Conservation (phyloP, 1,140 invertebrate species). For the Ladona fulva region DNA sequence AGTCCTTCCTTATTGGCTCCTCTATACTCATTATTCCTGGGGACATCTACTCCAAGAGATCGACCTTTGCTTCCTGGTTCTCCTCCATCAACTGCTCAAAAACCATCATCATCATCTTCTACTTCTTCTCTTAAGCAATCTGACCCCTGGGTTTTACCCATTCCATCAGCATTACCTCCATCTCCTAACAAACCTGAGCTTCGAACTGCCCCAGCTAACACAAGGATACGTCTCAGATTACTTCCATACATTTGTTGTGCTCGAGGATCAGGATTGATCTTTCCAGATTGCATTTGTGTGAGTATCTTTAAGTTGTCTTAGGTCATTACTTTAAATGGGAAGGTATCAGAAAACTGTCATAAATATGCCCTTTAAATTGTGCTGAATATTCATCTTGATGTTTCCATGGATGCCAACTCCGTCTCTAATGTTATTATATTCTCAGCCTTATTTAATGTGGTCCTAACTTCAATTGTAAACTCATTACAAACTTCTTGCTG, state of each 20-base stretch:
- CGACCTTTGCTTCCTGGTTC: background rate
- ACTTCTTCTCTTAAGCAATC: background rate
- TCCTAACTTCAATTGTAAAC: no score
- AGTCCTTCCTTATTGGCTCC: slow-evolving; percentile 55
- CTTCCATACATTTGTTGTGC: slow-evolving; percentile 74
- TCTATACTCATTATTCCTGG: slow-evolving; percentile 69
- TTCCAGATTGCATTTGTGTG: slow-evolving; percentile 72
- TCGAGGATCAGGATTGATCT: slow-evolving; percentile 63
- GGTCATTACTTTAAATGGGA: no score
- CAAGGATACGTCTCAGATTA: slow-evolving; percentile 72
- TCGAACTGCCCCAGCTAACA: slow-evolving; percentile 62
- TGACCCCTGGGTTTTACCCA: background rate
- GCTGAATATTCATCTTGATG: no score
- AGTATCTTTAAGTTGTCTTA: no score
- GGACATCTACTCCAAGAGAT: slow-evolving; percentile 37
- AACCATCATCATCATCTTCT: slow-evolving; percentile 18
- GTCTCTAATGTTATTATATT: no score
- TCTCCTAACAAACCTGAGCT: slow-evolving; percentile 45
- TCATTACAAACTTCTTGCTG: no score
- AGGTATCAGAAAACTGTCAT: no score
- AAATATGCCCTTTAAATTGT: no score
- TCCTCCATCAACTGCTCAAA: slow-evolving; percentile 14
- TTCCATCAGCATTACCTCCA: background rate
- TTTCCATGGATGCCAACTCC: no score
- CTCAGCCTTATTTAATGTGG: no score